phyloP scores from a whole-genome alignment of 2,113 vertebrate species.

The Eptesicus fuscus region DNA sequence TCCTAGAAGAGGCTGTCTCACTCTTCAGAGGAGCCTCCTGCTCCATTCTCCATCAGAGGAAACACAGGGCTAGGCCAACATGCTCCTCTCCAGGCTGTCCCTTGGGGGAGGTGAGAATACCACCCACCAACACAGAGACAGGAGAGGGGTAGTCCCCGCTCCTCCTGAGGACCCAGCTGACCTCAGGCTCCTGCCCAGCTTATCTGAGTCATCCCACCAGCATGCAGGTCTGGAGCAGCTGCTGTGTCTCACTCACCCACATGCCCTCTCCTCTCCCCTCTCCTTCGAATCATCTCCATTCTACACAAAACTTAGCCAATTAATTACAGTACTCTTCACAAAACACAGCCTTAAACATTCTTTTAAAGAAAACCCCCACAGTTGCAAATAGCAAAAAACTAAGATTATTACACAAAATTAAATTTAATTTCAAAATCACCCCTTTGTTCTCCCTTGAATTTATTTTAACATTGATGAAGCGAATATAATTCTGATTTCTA shows the following conservation, averaged over 20 bases:
- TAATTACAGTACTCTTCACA: background rate
- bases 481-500: slow-evolving; percentile 60
- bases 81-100: background rate
- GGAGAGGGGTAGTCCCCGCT: background rate
- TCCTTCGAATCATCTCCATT: background rate
- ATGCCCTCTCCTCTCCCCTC: background rate
- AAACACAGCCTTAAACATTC: slow-evolving; percentile 9
- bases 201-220: background rate
- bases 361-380: background rate
- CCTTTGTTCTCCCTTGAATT: slow-evolving; percentile 45
- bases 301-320: background rate
- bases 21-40: background rate
- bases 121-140: background rate
- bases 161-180: background rate
- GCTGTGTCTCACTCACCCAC: background rate
- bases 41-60: background rate
- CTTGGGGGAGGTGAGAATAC: background rate
- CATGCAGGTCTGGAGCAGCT: background rate
- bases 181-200: background rate
- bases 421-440: slow-evolving; percentile 51
- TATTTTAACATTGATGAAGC: slow-evolving; percentile 36
- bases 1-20: background rate
- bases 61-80: background rate
- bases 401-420: slow-evolving; percentile 46
- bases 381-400: slow-evolving; percentile 25